Evolutionary conservation across 2,113 vertebrate genomes (phyloP).

Genomic region (Brevimyrus niger): DNA sequence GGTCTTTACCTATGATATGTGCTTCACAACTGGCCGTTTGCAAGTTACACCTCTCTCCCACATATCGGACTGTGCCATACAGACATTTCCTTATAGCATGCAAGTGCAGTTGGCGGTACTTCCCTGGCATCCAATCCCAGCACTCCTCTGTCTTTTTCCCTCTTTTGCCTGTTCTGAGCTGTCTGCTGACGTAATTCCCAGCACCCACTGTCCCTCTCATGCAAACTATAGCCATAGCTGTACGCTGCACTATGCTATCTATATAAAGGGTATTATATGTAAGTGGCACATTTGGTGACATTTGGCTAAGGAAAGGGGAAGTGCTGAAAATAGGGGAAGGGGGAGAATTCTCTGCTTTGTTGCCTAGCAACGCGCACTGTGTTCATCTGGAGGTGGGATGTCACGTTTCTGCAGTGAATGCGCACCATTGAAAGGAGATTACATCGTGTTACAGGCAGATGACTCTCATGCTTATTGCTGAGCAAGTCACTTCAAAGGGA

Average conservation of each 20-base stretch:
- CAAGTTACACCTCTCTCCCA: background rate
- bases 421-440: slow-evolving; percentile 16
- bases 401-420: slow-evolving; percentile 10
- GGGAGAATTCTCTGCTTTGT: slow-evolving; percentile 11
- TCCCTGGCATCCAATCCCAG: background rate
- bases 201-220: background rate
- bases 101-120: background rate
- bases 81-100: background rate
- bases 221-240: background rate
- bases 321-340: background rate
- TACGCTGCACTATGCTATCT: background rate
- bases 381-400: slow-evolving; percentile 19
- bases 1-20: background rate
- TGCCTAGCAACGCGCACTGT: slow-evolving; percentile 16
- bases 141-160: background rate
- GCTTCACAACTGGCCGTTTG: background rate
- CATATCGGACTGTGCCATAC: background rate
- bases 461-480: slow-evolving; percentile 10
- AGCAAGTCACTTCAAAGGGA: slow-evolving; percentile 18
- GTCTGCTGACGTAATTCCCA: background rate
- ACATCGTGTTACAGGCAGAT: slow-evolving; percentile 22
- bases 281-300: slow-evolving; percentile 16
- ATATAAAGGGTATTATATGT: background rate
- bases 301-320: slow-evolving; percentile 2
- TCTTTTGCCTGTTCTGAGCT: background rate